Percentiles rank a stretch among this genome's conserved stretches.
Conservation (phyloP, 1,140 invertebrate genomes). For the Brachionus manjavacas region DNA sequence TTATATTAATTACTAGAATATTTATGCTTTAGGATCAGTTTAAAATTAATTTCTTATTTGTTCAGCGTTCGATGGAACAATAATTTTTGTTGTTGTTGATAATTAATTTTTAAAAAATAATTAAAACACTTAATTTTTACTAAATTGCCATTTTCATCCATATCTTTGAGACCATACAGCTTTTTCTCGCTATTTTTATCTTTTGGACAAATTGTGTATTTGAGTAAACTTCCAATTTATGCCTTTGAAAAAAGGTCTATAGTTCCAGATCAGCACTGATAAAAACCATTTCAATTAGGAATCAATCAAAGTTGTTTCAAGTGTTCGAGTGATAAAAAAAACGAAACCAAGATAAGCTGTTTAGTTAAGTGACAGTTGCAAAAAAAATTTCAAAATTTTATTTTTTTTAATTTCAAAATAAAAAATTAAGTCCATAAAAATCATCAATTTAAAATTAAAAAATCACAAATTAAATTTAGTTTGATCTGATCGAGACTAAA, state of each 20-base stretch:
- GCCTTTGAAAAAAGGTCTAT: no score
- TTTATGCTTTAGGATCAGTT: neutral
- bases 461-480: slow-evolving; percentile 24
- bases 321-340: no score
- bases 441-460: neutral
- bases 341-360: no score
- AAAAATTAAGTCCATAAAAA: neutral
- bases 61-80: neutral
- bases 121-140: neutral
- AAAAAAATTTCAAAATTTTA: neutral
- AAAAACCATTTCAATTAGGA: no score
- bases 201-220: no score
- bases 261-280: no score
- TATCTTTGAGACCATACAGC: neutral
- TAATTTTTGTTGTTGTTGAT: neutral
- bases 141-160: neutral
- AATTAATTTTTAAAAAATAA: neutral
- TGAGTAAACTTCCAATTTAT: no score
- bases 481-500: slow-evolving; percentile 7
- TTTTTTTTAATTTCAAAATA: neutral
- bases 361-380: no score
- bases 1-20: neutral
- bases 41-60: neutral
- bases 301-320: no score
- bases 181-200: no score